phyloP scores from a whole-genome alignment of 2,888 invertebrate genomes.

The Agelastica alni region DNA sequence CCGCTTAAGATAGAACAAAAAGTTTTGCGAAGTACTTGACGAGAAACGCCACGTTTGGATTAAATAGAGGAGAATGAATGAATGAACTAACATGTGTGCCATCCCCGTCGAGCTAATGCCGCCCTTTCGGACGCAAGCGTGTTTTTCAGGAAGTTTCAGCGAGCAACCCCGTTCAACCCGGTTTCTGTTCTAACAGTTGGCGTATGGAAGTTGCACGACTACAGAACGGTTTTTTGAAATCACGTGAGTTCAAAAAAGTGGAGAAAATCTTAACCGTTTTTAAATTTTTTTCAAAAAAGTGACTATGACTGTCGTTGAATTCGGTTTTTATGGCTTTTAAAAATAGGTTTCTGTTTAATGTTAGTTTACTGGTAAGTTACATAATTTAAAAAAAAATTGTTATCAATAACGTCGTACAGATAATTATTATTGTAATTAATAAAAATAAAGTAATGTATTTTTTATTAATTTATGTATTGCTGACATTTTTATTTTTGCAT shows the following conservation, averaged over 20 bases:
- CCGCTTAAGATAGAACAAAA: too few relatives aligned
- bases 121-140: constrained; percentile 21
- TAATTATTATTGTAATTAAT: too few relatives aligned
- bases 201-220: constrained; percentile 4
- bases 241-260: not conserved
- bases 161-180: constrained; percentile 23
- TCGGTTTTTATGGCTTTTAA: not conserved
- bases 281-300: too few relatives aligned
- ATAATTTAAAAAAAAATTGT: too few relatives aligned
- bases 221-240: not conserved
- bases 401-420: too few relatives aligned
- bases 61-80: not conserved
- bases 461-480: too few relatives aligned
- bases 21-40: too few relatives aligned
- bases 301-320: not conserved
- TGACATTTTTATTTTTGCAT: too few relatives aligned
- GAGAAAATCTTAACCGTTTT: not conserved
- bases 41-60: not conserved
- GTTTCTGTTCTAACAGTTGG: constrained; percentile 21
- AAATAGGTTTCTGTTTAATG: not conserved
- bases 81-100: constrained; percentile 7
- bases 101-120: not conserved
- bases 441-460: too few relatives aligned
- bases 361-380: not conserved
- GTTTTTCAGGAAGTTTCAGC: constrained; percentile 24